These are phyloP conservation scores for Hyles euphorbiae DNA, from an alignment of 1,140 invertebrate genomes.

Conservation along the genomic window DNA sequence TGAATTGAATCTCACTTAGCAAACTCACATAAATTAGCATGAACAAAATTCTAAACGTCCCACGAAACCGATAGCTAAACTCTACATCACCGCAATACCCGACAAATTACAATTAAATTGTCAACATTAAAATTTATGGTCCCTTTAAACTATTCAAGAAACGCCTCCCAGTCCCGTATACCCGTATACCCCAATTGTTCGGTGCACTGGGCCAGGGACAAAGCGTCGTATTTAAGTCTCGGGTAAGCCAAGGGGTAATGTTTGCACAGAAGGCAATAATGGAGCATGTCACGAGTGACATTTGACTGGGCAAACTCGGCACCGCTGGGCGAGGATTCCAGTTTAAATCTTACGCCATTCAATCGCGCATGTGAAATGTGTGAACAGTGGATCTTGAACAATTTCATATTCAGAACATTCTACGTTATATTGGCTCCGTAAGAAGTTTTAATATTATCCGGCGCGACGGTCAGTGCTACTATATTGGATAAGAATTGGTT, in stretches of 20 bases:
- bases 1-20: too few relatives aligned
- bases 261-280: conserved; percentile 61
- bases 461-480: too few relatives aligned
- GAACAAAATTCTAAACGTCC: too few relatives aligned
- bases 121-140: conserved; percentile 13
- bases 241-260: conserved; percentile 42
- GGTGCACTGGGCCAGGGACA: conserved; percentile 24
- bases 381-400: background rate
- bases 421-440: too few relatives aligned
- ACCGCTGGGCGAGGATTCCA: conserved; percentile 18
- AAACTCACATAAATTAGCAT: too few relatives aligned
- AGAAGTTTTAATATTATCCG: too few relatives aligned
- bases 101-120: conserved; percentile 12
- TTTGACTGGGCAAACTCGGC: conserved; percentile 53
- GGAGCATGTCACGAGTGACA: conserved; percentile 44
- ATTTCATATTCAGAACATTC: conserved; percentile 4
- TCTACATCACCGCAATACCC: background rate
- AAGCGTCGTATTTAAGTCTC: conserved; percentile 38
- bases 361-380: background rate
- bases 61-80: background rate
- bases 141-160: conserved; percentile 22
- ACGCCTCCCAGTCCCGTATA: conserved; percentile 4
- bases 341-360: conserved; percentile 12
- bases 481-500: too few relatives aligned
- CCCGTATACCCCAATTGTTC: conserved; percentile 14